Evolutionary conservation across 1,140 invertebrate species (phyloP).

Genomic region (Drosophila takahashii): DNA sequence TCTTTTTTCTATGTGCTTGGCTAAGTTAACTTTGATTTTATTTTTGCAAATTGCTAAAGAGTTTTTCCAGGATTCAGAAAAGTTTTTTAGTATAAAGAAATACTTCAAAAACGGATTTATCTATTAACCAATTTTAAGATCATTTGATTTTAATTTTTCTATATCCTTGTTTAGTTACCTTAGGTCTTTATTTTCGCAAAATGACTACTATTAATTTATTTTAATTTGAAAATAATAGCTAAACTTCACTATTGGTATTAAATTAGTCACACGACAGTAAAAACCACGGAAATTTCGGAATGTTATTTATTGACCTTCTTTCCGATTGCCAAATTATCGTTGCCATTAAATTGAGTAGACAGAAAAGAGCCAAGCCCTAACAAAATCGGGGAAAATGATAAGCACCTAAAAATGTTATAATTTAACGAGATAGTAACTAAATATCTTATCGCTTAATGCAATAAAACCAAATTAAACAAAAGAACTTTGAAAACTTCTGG

Average conservation of each 20-base stretch:
- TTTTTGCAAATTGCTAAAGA: not conserved
- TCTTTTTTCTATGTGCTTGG: too few relatives aligned
- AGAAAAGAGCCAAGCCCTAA: conserved; percentile 18
- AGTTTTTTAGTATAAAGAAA: too few relatives aligned
- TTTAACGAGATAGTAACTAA: conserved; percentile 30
- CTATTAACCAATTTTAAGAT: too few relatives aligned
- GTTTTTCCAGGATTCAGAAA: too few relatives aligned
- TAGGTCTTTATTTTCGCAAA: not conserved
- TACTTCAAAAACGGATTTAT: too few relatives aligned
- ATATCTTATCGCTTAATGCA: conserved; percentile 37
- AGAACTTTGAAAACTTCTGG: conserved; percentile 14
- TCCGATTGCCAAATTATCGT: conserved; percentile 13
- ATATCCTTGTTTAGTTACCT: too few relatives aligned
- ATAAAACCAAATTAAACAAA: conserved; percentile 27
- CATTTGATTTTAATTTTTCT: too few relatives aligned
- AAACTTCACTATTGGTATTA: not conserved
- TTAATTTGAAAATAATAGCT: not conserved
- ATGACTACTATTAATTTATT: not conserved
- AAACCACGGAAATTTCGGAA: conserved; percentile 1
- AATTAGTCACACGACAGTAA: conserved; percentile 17
- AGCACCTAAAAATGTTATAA: conserved; percentile 10
- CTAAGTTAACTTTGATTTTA: too few relatives aligned
- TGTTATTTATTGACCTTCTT: conserved; percentile 14
- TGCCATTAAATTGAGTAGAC: conserved; percentile 13
- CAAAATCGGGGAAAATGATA: conserved; percentile 15